Conservation (phyloP, 2,113 vertebrate genomes). For the Megalops atlanticus region DNA sequence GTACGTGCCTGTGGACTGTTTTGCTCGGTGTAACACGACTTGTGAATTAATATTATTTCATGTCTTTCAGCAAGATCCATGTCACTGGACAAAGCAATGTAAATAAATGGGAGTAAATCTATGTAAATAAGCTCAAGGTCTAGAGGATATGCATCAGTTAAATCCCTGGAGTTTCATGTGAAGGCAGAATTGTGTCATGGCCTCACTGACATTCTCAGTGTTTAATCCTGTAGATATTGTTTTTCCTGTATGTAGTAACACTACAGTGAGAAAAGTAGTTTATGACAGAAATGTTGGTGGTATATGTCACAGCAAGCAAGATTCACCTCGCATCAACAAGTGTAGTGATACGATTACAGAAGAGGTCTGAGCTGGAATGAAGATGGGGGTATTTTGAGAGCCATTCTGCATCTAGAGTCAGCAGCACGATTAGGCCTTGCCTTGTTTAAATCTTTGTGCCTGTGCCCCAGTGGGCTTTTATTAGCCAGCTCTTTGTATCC, state of each 20-base stretch:
- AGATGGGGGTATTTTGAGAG: too few species aligned
- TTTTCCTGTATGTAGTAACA: not conserved
- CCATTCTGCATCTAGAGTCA: not conserved
- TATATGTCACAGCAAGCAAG: not conserved
- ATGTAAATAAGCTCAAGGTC: slow-evolving; percentile 1
- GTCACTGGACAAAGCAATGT: not conserved
- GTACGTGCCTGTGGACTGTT: slow-evolving; percentile 17
- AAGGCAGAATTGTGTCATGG: not conserved
- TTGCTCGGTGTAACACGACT: slow-evolving; percentile 25
- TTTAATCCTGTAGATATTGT: not conserved
- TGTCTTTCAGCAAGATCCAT: slow-evolving; percentile 8
- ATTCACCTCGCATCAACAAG: not conserved
- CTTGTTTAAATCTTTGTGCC: slow-evolving; percentile 22
- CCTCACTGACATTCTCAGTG: not conserved
- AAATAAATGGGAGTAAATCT: slow-evolving; percentile 20
- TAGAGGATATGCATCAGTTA: not conserved
- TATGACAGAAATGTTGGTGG: not conserved
- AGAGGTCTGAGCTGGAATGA: too few species aligned
- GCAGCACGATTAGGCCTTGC: slow-evolving; percentile 18
- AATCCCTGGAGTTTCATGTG: not conserved
- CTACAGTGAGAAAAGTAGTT: not conserved
- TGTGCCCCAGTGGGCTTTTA: slow-evolving; percentile 30
- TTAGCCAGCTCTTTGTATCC: slow-evolving; percentile 40
- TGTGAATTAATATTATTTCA: slow-evolving; percentile 7
- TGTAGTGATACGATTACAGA: not conserved